Conservation (phyloP, 2,888 invertebrate species). For the Drosophila fungiperda region DNA sequence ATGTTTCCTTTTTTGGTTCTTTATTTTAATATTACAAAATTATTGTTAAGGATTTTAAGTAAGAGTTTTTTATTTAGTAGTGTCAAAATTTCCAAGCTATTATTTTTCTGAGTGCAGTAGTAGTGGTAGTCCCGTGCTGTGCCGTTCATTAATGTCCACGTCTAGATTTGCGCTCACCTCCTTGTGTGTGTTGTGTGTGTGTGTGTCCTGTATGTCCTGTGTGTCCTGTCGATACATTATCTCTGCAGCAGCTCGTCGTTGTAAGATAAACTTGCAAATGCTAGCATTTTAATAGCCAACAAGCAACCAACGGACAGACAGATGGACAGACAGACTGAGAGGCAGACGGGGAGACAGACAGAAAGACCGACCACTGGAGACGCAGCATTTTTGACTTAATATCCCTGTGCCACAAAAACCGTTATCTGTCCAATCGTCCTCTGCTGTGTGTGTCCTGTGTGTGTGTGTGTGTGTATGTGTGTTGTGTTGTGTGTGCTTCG, state of each 20-base stretch:
- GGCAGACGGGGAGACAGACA: too few relatives aligned
- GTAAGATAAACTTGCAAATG: slow-evolving; percentile 81
- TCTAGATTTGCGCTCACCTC: slow-evolving; percentile 74
- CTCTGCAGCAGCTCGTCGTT: slow-evolving; percentile 39
- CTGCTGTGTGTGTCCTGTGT: slow-evolving; percentile 11
- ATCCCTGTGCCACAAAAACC: slow-evolving; percentile 42
- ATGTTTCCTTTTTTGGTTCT: too few relatives aligned
- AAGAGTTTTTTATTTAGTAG: background rate
- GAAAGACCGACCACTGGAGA: slow-evolving; percentile 36
- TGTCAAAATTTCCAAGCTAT: background rate
- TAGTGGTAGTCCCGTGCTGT: slow-evolving; percentile 15
- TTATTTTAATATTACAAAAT: too few relatives aligned
- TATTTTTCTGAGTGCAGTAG: background rate
- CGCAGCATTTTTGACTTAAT: slow-evolving; percentile 74
- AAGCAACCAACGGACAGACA: slow-evolving; percentile 28
- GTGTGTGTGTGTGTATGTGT: slow-evolving; percentile 31
- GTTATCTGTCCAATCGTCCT: slow-evolving; percentile 48
- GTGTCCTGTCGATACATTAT: slow-evolving; percentile 72
- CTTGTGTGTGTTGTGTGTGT: slow-evolving; percentile 14
- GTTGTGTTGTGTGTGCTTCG: slow-evolving; percentile 24
- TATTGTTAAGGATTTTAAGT: too few relatives aligned
- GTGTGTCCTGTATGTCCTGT: background rate
- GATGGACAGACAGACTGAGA: background rate
- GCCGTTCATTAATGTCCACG: slow-evolving; percentile 77
- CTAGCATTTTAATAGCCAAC: slow-evolving; percentile 75